phyloP scores from a whole-genome alignment of 1,140 invertebrate genomes.

The Rhopalosiphum maidis region DNA sequence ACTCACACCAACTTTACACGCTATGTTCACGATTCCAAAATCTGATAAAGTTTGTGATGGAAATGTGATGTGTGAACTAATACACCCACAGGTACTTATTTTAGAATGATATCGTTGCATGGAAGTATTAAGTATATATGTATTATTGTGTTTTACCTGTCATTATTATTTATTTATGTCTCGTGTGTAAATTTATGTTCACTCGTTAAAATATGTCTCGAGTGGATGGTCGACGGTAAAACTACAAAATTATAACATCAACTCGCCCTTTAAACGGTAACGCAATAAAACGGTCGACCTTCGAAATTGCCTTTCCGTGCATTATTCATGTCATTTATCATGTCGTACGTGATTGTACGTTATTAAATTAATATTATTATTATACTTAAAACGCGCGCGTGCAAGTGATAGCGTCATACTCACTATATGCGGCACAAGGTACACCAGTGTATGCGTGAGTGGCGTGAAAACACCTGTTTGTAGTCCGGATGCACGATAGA shows the following conservation, averaged over 20 bases:
- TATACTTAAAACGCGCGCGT: neutral
- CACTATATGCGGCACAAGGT: slow-evolving; percentile 83
- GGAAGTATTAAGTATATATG: no score
- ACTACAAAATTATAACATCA: neutral
- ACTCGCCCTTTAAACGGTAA: neutral
- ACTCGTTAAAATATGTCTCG: neutral
- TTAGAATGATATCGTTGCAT: neutral
- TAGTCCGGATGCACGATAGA: slow-evolving; percentile 79
- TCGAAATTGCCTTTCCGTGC: neutral
- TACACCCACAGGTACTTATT: no score
- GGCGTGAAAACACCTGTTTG: slow-evolving; percentile 86
- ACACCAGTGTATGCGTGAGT: slow-evolving; percentile 89
- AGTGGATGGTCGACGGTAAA: neutral
- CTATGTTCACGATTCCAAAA: no score
- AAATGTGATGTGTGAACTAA: no score
- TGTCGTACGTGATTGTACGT: neutral
- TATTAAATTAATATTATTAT: slow-evolving; percentile 4
- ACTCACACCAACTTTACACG: no score
- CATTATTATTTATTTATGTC: no score
- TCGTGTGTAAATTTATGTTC: no score
- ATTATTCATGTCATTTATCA: neutral
- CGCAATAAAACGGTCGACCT: neutral
- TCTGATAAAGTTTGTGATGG: no score
- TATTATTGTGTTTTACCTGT: no score
- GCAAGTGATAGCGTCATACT: slow-evolving; percentile 64